phyloP scores from a whole-genome alignment of 2,888 invertebrate genomes.

The Cheilosia grossa region DNA sequence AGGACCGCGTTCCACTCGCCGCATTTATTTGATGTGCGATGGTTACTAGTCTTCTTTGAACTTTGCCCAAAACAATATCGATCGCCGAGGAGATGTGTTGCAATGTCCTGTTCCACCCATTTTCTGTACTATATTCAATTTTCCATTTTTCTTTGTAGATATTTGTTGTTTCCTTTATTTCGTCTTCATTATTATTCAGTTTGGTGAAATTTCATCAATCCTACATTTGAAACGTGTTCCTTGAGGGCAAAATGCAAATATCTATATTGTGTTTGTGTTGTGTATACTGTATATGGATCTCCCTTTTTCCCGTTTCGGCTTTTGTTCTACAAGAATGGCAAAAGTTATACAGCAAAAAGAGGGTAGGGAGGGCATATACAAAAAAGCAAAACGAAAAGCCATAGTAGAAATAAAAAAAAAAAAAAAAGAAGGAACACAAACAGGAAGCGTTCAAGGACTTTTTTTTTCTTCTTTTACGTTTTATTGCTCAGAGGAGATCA shows the following conservation, averaged over 20 bases:
- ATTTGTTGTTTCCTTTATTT: conserved; percentile 6
- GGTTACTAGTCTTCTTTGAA: background rate
- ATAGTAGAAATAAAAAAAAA: conserved; percentile 18
- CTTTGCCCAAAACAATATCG: conserved; percentile 34
- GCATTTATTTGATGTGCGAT: background rate
- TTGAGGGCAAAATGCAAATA: conserved; percentile 63
- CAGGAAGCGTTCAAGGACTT: conserved; percentile 48
- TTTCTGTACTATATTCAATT: conserved; percentile 37
- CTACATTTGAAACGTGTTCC: conserved; percentile 55
- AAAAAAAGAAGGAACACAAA: background rate
- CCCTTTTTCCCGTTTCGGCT: conserved; percentile 13
- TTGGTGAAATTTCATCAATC: conserved; percentile 62
- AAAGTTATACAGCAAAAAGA: background rate
- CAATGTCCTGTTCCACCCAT: conserved; percentile 4
- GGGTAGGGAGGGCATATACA: background rate
- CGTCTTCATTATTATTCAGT: conserved; percentile 58
- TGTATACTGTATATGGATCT: conserved; percentile 27
- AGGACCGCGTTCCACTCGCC: background rate
- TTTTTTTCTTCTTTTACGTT: conserved; percentile 17
- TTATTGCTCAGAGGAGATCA: conserved; percentile 13
- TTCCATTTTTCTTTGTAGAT: conserved; percentile 22
- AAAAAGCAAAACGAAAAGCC: conserved; percentile 14
- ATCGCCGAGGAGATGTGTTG: conserved; percentile 16
- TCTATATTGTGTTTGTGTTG: background rate
- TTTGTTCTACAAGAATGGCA: conserved; percentile 26